Conservation (phyloP, 1,140 invertebrate genomes). For the Gerris buenoi region DNA sequence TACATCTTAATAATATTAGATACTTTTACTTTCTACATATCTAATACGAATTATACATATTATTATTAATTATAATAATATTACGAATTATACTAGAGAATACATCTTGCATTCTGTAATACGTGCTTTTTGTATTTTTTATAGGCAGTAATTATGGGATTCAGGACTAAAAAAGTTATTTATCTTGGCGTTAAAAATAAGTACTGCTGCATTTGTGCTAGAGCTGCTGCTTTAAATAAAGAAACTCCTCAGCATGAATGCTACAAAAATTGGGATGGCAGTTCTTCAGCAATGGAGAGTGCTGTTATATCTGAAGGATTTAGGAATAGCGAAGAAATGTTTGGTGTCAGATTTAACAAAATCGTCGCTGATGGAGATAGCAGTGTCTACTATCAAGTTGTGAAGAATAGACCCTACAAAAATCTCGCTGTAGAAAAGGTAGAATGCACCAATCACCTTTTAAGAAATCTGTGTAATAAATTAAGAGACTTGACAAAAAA, state of each 20-base stretch:
- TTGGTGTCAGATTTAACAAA: constrained; percentile 24
- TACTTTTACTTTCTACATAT: too few species aligned
- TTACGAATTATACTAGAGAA: too few species aligned
- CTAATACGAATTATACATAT: too few species aligned
- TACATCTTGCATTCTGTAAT: too few species aligned
- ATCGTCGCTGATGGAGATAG: constrained; percentile 27
- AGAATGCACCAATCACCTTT: constrained; percentile 1
- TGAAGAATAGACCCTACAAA: constrained; percentile 18
- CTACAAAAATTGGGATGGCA: background rate
- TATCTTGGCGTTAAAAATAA: background rate
- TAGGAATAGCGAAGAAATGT: constrained; percentile 22
- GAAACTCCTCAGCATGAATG: background rate
- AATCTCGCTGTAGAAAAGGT: background rate
- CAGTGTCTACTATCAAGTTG: constrained; percentile 21
- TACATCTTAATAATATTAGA: too few species aligned
- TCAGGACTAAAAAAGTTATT: background rate
- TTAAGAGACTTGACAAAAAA: constrained; percentile 7
- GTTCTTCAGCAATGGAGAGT: background rate
- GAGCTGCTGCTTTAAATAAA: background rate
- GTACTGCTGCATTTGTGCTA: background rate
- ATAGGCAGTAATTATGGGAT: background rate
- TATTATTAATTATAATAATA: too few species aligned
- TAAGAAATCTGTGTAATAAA: constrained; percentile 7
- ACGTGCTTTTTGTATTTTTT: too few species aligned
- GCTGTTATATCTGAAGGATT: too few species aligned